Conservation (phyloP, 1,140 invertebrate species). For the Phocides pigmalion region DNA sequence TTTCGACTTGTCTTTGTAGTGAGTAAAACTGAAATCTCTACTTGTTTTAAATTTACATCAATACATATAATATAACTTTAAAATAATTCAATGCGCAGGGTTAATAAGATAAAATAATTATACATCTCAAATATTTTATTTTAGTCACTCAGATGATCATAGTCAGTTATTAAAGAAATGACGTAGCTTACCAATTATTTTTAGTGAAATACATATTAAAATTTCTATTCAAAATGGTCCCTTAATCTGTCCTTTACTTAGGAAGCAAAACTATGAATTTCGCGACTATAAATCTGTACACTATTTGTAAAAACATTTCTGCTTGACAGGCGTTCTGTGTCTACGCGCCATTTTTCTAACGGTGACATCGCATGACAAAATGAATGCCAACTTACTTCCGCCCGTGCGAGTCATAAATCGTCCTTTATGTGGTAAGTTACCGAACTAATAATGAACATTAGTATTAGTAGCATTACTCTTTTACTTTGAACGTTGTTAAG, state of each 20-base stretch:
- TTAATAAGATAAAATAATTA: too few species aligned
- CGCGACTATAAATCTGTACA: neutral
- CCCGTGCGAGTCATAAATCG: conserved; percentile 34
- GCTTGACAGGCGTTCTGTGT: neutral
- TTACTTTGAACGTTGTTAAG: neutral
- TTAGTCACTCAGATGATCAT: too few species aligned
- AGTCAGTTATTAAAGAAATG: too few species aligned
- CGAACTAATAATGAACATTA: conserved; percentile 37
- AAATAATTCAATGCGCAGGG: too few species aligned
- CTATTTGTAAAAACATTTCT: neutral
- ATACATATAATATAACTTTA: too few species aligned
- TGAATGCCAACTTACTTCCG: conserved; percentile 29
- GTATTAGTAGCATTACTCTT: neutral
- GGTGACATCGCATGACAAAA: conserved; percentile 38
- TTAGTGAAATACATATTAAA: too few species aligned
- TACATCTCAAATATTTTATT: too few species aligned
- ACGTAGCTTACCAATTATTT: too few species aligned
- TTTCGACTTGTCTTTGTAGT: too few species aligned
- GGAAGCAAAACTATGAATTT: neutral
- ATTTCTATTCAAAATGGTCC: too few species aligned
- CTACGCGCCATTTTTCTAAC: conserved; percentile 33
- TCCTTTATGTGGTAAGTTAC: conserved; percentile 37
- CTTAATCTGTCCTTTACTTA: neutral
- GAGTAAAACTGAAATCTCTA: too few species aligned
- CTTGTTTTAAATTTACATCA: too few species aligned